A percentile compares a stretch with the other conserved stretches of the same genome.
These are phyloP conservation scores for Vicugna pacos DNA, from an alignment of 2,113 vertebrate species.

Conservation along the genomic window DNA sequence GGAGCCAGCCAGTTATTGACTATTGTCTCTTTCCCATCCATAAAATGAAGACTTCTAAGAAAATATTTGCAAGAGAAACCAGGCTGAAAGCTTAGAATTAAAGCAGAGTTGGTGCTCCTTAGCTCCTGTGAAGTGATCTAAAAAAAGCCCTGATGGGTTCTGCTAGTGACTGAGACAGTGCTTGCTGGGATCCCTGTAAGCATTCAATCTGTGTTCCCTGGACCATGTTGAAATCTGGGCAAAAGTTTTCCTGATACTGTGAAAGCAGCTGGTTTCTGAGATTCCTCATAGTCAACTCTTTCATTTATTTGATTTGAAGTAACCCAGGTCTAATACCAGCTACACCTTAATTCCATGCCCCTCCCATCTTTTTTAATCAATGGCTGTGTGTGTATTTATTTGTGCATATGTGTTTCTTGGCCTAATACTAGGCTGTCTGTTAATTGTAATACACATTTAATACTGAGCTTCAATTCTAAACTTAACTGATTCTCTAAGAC, in stretches of 20 bases:
- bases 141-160: not conserved
- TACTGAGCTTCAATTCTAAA: not conserved
- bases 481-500: not conserved
- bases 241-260: constrained; percentile 7
- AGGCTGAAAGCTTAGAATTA: constrained; percentile 17
- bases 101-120: not conserved
- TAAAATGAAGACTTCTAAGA: constrained; percentile 60
- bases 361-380: not conserved
- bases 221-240: constrained; percentile 14
- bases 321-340: not conserved
- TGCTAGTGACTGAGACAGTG: not conserved
- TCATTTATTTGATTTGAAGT: not conserved
- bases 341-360: not conserved
- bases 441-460: not conserved
- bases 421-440: not conserved
- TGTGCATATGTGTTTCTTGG: not conserved
- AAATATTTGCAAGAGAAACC: constrained; percentile 46
- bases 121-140: not conserved
- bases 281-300: not conserved
- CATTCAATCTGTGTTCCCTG: not conserved
- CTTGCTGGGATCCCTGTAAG: not conserved
- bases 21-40: constrained; percentile 33
- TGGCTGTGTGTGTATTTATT: not conserved
- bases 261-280: not conserved
- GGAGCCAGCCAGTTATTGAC: constrained; percentile 55